A percentile compares a stretch with the other conserved stretches of the same genome.
Evolutionary conservation across 2,113 vertebrate genomes (phyloP).

Genomic region (Pteropus alecto): DNA sequence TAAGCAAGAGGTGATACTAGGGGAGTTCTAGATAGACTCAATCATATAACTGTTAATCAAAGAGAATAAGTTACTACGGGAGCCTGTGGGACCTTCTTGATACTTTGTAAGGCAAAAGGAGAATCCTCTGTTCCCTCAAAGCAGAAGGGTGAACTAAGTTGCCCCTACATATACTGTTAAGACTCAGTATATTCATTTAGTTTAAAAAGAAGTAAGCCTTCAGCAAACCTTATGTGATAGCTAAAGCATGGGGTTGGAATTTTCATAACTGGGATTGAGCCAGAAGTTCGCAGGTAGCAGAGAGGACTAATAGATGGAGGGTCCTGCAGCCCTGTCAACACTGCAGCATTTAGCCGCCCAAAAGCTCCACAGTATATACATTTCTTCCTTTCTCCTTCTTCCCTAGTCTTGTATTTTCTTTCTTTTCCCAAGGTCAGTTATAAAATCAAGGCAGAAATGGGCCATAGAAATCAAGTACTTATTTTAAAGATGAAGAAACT

Average conservation of each 20-base stretch:
- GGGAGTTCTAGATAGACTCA: not conserved
- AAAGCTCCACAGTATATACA: not conserved
- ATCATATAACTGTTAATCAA: not conserved
- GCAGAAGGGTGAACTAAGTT: not conserved
- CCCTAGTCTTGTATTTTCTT: not conserved
- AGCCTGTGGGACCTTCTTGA: not conserved
- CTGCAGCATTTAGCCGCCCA: not conserved
- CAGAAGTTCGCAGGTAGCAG: not conserved
- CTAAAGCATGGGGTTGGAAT: not conserved
- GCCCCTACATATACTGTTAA: not conserved
- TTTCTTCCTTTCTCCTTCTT: not conserved
- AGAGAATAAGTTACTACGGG: not conserved
- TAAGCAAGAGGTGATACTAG: not conserved
- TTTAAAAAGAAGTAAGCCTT: not conserved
- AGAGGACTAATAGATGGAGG: too few relatives aligned
- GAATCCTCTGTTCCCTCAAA: not conserved
- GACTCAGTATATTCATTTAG: not conserved
- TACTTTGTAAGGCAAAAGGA: not conserved
- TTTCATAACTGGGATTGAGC: not conserved
- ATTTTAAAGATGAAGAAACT: not conserved
- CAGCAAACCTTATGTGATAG: not conserved
- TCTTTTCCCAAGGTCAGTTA: not conserved
- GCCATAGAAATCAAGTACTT: not conserved
- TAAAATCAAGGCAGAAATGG: not conserved
- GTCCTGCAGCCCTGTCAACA: not conserved